Evolutionary conservation across 2,888 invertebrate genomes (phyloP).

Genomic region (Caenorhabditis afra): DNA sequence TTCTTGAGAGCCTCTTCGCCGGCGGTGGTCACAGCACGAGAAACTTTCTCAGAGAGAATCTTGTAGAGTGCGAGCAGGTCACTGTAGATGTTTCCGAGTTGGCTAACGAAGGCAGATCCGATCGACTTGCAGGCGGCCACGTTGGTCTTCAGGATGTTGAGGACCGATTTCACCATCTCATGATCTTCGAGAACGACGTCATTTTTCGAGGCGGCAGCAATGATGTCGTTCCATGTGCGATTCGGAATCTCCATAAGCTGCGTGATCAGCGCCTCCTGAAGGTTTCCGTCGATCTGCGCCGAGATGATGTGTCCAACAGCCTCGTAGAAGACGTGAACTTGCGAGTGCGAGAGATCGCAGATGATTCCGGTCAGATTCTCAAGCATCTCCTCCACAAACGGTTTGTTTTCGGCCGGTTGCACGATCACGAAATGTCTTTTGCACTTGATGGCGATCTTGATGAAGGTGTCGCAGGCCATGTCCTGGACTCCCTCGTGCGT

Average conservation of each 20-base stretch:
- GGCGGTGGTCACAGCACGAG: constrained; percentile 92
- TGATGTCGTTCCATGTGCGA: constrained; percentile 98
- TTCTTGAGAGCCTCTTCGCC: constrained; percentile 94
- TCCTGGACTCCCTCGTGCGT: constrained; percentile 97
- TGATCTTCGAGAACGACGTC: constrained; percentile 82
- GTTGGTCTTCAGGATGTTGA: constrained; percentile 98
- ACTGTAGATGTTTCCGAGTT: constrained; percentile 90
- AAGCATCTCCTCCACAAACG: constrained; percentile 98
- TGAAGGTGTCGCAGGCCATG: constrained; percentile 99
- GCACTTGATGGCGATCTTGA: constrained; percentile 99
- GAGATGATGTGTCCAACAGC: constrained; percentile 99
- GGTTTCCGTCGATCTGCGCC: constrained; percentile 85
- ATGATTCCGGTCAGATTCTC: constrained; percentile 96
- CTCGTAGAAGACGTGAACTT: constrained; percentile 98
- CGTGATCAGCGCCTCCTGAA: constrained; percentile 95
- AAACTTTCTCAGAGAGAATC: constrained; percentile 91
- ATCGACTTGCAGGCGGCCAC: constrained; percentile 98
- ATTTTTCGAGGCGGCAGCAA: constrained; percentile 87
- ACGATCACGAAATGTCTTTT: constrained; percentile 93
- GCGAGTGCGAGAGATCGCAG: constrained; percentile 97
- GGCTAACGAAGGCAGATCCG: constrained; percentile 94
- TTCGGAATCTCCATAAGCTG: constrained; percentile 98
- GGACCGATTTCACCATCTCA: constrained; percentile 95
- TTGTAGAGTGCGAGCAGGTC: constrained; percentile 99
- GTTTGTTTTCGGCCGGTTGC: constrained; percentile 95